Base-by-base conservation (phyloP, 2,113 vertebrate genomes). In the Diphyllodes magnificus region DNA sequence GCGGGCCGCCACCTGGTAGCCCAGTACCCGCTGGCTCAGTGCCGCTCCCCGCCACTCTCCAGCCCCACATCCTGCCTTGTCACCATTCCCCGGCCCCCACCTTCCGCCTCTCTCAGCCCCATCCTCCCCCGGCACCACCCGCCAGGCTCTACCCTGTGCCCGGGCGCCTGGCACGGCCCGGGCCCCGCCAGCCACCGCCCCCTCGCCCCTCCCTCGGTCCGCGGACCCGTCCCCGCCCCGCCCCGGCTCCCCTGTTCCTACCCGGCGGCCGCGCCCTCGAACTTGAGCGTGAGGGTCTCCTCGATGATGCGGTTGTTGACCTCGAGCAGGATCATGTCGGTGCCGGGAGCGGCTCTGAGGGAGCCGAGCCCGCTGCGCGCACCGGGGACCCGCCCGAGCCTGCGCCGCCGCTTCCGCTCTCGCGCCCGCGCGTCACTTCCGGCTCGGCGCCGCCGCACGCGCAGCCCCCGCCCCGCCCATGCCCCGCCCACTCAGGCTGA, bases 241-340 rank as follows among this genome's bases (percentile, higher is more conserved):
- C 6, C 49, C 37, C 22, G 15, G 15, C 35, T 25, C 21, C 60
- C 17, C 33, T 6, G 25, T 8, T 45, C 98, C 98, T 98, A 99
- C 99, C 99, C 99, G 89, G 98, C 99, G 77, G 98, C 98, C 63
- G 99, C 99, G 97, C 98, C 98, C 95, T 99, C 99, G 95, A 99
- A 99, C 98, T 99, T 99, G 92, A 99, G 97, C 92, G 98, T 90
- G 97, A 99, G 98, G 95, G 99, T 99, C 98, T 99, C 99, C 96
- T 99, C 99, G 93, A 99, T 98, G 95, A 99, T 99, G 92, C 99
- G 99, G 98, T 99, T 99, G 96, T 99, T 99, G 93, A 99, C 99
- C 98, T 99, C 99, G 97, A 99, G 98, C 97, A 99, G 98, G 98
- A 99, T 99, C 99, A 99, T 99, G 95, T 97, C 98, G 98, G 98